A percentile compares a stretch with the other conserved stretches of the same genome.
These are phyloP conservation scores for Lemur catta DNA, from an alignment of 2,797 vertebrate genomes.

Conservation along the genomic window DNA sequence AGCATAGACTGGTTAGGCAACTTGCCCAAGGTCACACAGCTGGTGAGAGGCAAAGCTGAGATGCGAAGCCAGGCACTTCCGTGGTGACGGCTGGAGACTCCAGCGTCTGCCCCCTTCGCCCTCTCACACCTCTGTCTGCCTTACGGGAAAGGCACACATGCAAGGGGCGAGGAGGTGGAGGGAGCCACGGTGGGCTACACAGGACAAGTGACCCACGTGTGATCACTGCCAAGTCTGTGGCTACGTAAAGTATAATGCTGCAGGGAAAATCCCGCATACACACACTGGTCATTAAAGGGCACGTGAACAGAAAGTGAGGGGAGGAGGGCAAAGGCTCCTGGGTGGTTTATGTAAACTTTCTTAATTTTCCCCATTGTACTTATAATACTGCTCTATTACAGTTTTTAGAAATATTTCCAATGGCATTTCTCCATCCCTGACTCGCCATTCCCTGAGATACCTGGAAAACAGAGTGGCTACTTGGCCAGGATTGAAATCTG, in stretches of 20 bases:
- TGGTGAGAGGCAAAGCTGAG: not conserved
- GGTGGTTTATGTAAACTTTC: not conserved
- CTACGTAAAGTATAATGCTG: not conserved
- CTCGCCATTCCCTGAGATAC: not conserved
- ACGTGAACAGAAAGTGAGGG: not conserved
- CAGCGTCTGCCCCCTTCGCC: too few species aligned
- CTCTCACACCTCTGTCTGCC: not conserved
- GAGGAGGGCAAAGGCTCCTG: not conserved
- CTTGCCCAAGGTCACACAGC: not conserved
- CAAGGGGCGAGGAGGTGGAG: not conserved
- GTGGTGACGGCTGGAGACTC: not conserved
- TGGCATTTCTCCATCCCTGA: not conserved
- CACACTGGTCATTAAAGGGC: not conserved
- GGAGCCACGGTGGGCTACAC: not conserved
- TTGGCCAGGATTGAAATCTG: not conserved
- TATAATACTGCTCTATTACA: not conserved
- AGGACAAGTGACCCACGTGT: not conserved
- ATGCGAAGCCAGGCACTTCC: not conserved
- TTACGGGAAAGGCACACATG: fast-evolving
- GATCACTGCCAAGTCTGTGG: not conserved
- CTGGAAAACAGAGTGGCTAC: not conserved
- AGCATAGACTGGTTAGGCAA: not conserved
- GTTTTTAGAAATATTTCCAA: not conserved
- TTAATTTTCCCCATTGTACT: not conserved
- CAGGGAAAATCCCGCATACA: not conserved